Evolutionary conservation across 2,113 vertebrate species (phyloP).

Genomic region (Meleagris gallopavo): DNA sequence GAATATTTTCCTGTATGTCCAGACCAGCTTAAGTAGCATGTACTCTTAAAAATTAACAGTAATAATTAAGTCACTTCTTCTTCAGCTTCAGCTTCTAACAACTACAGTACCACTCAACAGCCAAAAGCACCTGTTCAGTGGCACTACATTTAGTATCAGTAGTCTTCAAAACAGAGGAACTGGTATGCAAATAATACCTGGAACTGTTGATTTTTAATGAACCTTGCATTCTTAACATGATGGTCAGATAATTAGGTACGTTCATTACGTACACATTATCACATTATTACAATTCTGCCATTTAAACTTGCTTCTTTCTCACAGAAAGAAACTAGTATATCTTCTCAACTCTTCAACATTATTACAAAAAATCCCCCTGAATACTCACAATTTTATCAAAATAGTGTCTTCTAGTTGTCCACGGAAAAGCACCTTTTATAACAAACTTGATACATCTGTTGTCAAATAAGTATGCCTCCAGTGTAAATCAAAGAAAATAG

Average conservation of each 20-base stretch:
- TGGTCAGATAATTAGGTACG: slow-evolving; percentile 73
- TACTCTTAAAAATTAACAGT: slow-evolving; percentile 78
- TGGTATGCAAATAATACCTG: slow-evolving; percentile 72
- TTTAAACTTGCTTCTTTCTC: slow-evolving; percentile 71
- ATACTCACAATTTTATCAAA: slow-evolving; percentile 80
- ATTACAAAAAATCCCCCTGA: slow-evolving; percentile 78
- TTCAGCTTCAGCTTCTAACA: slow-evolving; percentile 76
- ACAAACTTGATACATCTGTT: slow-evolving; percentile 81
- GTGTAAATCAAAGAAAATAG: slow-evolving; percentile 84
- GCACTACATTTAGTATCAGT: slow-evolving; percentile 81
- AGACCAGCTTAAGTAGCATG: slow-evolving; percentile 82
- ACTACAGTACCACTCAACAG: slow-evolving; percentile 73
- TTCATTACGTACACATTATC: slow-evolving; percentile 74
- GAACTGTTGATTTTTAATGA: slow-evolving; percentile 73
- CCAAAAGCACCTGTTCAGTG: slow-evolving; percentile 75
- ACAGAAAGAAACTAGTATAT: slow-evolving; percentile 75
- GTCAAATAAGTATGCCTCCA: slow-evolving; percentile 83
- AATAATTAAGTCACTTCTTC: slow-evolving; percentile 77
- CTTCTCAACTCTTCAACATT: slow-evolving; percentile 76
- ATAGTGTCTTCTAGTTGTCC: slow-evolving; percentile 81
- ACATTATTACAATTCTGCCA: slow-evolving; percentile 71
- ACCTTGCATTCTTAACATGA: slow-evolving; percentile 76
- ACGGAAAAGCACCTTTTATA: slow-evolving; percentile 82
- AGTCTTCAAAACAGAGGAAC: slow-evolving; percentile 81
- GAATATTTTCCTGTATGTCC: slow-evolving; percentile 84